Evolutionary conservation across 2,888 invertebrate genomes (phyloP).

Genomic region (Hirtodrosophila cameraria): DNA sequence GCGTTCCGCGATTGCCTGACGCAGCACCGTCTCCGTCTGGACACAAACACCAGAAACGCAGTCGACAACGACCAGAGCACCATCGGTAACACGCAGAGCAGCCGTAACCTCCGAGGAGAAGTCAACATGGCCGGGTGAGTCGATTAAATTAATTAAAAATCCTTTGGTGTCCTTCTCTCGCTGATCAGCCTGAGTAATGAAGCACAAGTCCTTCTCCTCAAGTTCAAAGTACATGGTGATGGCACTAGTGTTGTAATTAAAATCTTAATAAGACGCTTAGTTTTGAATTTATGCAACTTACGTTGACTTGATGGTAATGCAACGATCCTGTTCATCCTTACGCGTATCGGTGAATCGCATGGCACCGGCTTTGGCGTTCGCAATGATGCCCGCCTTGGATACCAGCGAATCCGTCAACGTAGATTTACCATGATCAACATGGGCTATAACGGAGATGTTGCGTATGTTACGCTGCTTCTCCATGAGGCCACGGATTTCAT

Average conservation of each 20-base stretch:
- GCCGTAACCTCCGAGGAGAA: conserved; percentile 99
- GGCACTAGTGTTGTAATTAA: conserved; percentile 87
- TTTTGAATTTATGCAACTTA: conserved; percentile 27
- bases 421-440: conserved; percentile 99
- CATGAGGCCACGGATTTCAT: conserved; percentile 98
- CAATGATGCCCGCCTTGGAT: conserved; percentile 99
- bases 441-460: conserved; percentile 99
- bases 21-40: conserved; percentile 98
- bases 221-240: conserved; percentile 99
- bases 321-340: conserved; percentile 99
- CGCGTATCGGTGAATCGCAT: conserved; percentile 99
- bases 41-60: conserved; percentile 99
- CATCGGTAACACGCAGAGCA: conserved; percentile 99
- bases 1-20: conserved; percentile 99
- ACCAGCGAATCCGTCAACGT: conserved; percentile 99
- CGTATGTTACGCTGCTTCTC: conserved; percentile 99
- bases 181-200: conserved; percentile 96
- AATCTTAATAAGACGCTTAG: neutral
- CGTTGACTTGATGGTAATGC: conserved; percentile 99
- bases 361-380: conserved; percentile 98
- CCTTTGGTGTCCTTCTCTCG: conserved; percentile 95
- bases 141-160: conserved; percentile 99
- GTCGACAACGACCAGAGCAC: conserved; percentile 99
- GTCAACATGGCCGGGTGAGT: conserved; percentile 99
- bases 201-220: conserved; percentile 95